A percentile compares a stretch with the other conserved stretches of the same genome.
These are phyloP conservation scores for Drosophila yakuba DNA, from an alignment of 1,140 invertebrate species.

Conservation along the genomic window DNA sequence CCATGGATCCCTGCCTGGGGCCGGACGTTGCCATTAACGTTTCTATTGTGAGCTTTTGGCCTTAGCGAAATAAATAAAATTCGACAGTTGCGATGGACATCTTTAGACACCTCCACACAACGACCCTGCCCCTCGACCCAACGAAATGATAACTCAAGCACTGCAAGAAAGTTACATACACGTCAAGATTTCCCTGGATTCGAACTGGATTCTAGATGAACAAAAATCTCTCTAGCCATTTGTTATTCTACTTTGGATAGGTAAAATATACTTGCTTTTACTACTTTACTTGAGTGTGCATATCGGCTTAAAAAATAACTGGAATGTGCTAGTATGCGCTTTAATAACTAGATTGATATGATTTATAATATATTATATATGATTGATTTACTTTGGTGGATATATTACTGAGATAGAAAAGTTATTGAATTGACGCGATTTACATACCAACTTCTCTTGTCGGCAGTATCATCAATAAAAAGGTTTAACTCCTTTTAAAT, in stretches of 20 bases:
- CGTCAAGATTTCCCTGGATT: neutral
- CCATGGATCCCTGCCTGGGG: slow-evolving; percentile 41
- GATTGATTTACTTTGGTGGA: too few relatives aligned
- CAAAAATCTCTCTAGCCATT: neutral
- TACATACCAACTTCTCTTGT: too few relatives aligned
- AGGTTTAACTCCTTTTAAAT: too few relatives aligned
- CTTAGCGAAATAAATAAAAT: slow-evolving; percentile 81
- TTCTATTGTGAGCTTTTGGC: slow-evolving; percentile 82
- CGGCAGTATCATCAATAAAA: too few relatives aligned
- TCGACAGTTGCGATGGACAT: slow-evolving; percentile 73
- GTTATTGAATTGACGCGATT: too few relatives aligned
- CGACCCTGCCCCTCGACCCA: slow-evolving; percentile 2
- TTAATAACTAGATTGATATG: too few relatives aligned
- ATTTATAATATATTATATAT: too few relatives aligned
- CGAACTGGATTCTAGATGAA: neutral
- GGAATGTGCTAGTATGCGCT: too few relatives aligned
- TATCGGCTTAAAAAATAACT: too few relatives aligned
- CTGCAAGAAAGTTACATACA: slow-evolving; percentile 16
- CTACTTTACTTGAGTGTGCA: too few relatives aligned
- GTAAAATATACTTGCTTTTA: too few relatives aligned
- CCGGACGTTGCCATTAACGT: slow-evolving; percentile 73
- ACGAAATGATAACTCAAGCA: slow-evolving; percentile 19
- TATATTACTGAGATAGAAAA: too few relatives aligned
- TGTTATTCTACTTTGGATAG: neutral
- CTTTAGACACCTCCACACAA: slow-evolving; percentile 45